Conservation (phyloP, 2,888 invertebrate species). For the Oscheius sp. region DNA sequence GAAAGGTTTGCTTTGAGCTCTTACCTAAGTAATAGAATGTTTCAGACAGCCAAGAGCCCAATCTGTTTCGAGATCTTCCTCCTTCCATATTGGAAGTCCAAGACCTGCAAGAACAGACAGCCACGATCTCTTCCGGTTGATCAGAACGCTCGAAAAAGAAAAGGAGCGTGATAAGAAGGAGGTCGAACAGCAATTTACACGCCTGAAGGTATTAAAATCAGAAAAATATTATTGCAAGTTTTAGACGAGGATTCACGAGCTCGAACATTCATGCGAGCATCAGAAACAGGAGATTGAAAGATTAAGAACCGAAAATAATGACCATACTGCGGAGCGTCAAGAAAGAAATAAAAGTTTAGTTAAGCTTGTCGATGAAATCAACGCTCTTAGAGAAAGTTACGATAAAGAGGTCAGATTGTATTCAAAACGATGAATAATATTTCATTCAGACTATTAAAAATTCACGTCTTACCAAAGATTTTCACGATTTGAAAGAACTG, state of each 20-base stretch:
- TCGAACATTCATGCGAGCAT: constrained; percentile 30
- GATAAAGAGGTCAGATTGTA: constrained; percentile 7
- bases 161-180: constrained; percentile 49
- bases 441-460: constrained; percentile 42
- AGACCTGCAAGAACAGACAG: constrained; percentile 40
- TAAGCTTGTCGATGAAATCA: constrained; percentile 16
- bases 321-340: constrained; percentile 1
- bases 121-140: constrained; percentile 48
- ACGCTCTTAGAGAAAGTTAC: constrained; percentile 11
- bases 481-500: constrained; percentile 47
- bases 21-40: background rate
- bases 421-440: background rate
- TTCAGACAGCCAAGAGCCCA: constrained; percentile 15
- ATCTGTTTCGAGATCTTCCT: constrained; percentile 28
- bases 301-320: constrained; percentile 32
- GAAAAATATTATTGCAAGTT: background rate
- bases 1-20: constrained; percentile 1
- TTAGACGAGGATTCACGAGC: constrained; percentile 28
- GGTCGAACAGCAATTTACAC: constrained; percentile 48
- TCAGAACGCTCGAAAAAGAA: constrained; percentile 44
- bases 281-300: constrained; percentile 34
- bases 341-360: constrained; percentile 5
- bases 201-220: constrained; percentile 38
- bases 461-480: constrained; percentile 40
- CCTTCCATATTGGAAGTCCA: constrained; percentile 24